A percentile compares a stretch with the other conserved stretches of the same genome.
Conservation (phyloP, 2,113 vertebrate genomes). For the Lasiurus cinereus region DNA sequence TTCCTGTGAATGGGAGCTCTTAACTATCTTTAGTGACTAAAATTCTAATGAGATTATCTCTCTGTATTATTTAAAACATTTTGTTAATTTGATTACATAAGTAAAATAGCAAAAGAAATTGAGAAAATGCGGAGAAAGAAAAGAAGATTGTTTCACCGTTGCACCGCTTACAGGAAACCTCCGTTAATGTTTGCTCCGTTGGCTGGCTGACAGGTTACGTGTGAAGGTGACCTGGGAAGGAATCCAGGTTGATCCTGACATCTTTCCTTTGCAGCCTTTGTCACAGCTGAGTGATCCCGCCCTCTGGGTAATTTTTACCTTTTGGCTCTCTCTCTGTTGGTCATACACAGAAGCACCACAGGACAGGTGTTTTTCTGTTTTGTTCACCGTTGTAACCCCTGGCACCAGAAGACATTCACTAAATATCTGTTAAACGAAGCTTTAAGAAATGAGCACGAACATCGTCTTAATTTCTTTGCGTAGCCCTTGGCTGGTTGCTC, state of each 20-base stretch:
- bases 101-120: not conserved
- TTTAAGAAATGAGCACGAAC: not conserved
- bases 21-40: not conserved
- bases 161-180: not conserved
- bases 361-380: not conserved
- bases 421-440: not conserved
- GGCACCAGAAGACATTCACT: not conserved
- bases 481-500: not conserved
- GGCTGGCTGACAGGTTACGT: not conserved
- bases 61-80: not conserved
- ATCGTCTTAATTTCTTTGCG: not conserved
- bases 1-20: not conserved
- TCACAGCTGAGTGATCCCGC: not conserved
- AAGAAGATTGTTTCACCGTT: not conserved
- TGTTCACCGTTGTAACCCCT: not conserved
- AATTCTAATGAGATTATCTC: slow-evolving; percentile 16
- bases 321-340: not conserved
- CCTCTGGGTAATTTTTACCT: not conserved
- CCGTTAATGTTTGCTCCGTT: not conserved
- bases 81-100: not conserved
- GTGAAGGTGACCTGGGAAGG: not conserved
- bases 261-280: not conserved
- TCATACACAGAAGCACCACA: too few species aligned
- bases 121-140: not conserved
- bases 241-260: not conserved